Evolutionary conservation across 2,797 vertebrate species (phyloP), one percentile per base, ranked within the genome.

Genomic region (Cossypha caffra): DNA sequence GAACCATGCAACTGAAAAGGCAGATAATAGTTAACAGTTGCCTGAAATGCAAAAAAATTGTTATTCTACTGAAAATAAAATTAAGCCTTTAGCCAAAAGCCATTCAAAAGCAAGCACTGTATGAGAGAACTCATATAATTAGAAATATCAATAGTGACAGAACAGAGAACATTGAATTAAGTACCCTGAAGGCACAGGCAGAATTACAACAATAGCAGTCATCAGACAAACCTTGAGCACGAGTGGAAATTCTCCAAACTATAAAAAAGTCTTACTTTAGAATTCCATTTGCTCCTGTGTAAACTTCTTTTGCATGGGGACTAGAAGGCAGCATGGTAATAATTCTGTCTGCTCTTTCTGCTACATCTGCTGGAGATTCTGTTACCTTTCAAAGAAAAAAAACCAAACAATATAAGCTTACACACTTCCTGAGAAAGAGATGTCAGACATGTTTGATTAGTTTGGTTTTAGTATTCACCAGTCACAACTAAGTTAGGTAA

Each of bases 251-350:
- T 69, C 88, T 51, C 45, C 58, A 81, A 37, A 76, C 54, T 45
- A 92, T 40, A 20, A 97, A 94, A 88, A 90, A 88, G 75, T 96
- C 98, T 95, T 98, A 99, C 98, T 98, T 98, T 29, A 99, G 98
- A 98, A 99, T 99, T 95, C 99, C 99, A 89, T 98, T 99, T 94
- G 98, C 94, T 96, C 99, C 99, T 15, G 98, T 99, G 97, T 99
- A 99, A 88, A 98, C 99, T 35, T 99, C 99, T 83, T 98, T 77
- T 10, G 99, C 98, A 95, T 99, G 99, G 52, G 98, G 98, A 98
- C 99, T 99, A 67, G 99, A 99, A 67, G 99, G 99, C 90, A 99
- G 98, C 99, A 99, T 99, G 72, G 99, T 99, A 97, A 99, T 99
- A 95, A 99, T 99, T 95, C 99, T 98, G 97, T 99, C 99, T 58